Evolutionary conservation across 2,113 vertebrate species (phyloP).

Genomic region (Hylia prasina): DNA sequence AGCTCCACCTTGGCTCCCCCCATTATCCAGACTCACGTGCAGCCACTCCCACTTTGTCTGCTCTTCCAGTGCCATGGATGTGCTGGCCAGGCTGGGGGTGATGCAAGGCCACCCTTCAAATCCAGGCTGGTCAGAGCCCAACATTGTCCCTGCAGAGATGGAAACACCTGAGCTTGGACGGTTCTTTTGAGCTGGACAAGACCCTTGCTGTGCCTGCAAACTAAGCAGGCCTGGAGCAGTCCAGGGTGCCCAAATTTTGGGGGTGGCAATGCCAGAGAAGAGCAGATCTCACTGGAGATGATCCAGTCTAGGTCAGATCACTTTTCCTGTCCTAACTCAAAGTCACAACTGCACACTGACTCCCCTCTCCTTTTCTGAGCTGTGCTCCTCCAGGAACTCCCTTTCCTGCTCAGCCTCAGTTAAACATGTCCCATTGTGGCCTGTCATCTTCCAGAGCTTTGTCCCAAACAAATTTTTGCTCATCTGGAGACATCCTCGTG

Average conservation of each 20-base stretch:
- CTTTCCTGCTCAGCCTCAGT: background rate
- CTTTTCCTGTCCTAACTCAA: background rate
- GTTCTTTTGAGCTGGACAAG: background rate
- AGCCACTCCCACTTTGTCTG: background rate
- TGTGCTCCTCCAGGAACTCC: background rate
- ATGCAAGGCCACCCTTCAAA: background rate
- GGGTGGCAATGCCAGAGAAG: background rate
- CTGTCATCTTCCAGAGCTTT: background rate
- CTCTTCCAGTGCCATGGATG: rapidly evolving
- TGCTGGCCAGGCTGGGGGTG: background rate
- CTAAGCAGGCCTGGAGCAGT: background rate
- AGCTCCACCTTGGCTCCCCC: background rate
- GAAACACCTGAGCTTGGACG: too few relatives aligned
- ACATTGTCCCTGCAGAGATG: background rate
- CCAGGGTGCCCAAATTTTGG: background rate
- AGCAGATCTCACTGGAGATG: background rate
- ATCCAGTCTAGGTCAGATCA: background rate
- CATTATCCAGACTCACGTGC: rapidly evolving
- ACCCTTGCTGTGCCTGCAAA: background rate
- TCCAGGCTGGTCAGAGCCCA: background rate
- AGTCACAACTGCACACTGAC: background rate
- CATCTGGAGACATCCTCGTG: background rate
- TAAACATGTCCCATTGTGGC: background rate
- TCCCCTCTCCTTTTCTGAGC: background rate
- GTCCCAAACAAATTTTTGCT: background rate